A percentile compares a stretch with the other conserved stretches of the same genome.
phyloP scores from a whole-genome alignment of 1,140 invertebrate genomes.

The Ridgeia piscesae region DNA sequence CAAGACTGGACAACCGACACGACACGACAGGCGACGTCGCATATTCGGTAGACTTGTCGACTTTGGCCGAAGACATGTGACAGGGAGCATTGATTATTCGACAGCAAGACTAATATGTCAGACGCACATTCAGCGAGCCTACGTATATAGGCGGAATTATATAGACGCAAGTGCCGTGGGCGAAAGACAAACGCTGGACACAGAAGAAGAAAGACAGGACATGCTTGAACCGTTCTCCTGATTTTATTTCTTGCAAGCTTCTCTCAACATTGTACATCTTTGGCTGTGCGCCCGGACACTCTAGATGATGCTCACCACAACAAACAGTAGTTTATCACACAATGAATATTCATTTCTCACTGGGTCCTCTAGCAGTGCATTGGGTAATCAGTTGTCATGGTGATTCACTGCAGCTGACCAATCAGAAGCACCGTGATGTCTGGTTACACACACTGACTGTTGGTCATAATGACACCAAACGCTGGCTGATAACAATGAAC shows the following conservation, averaged over 20 bases:
- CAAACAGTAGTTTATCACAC: background rate
- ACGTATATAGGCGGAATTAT: background rate
- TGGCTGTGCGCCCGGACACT: background rate
- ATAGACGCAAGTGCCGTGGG: background rate
- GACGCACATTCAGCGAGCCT: no score
- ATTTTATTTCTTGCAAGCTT: constrained; percentile 6
- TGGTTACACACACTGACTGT: background rate
- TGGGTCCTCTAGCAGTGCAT: background rate
- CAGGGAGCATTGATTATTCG: background rate
- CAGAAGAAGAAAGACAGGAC: background rate
- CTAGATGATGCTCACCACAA: background rate
- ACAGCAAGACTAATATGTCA: background rate
- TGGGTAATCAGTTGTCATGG: background rate
- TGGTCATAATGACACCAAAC: background rate
- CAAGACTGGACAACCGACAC: background rate
- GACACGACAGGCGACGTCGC: background rate
- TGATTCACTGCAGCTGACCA: background rate
- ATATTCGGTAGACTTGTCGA: background rate
- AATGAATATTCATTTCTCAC: background rate
- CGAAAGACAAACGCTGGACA: background rate
- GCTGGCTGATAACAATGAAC: background rate
- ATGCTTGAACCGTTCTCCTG: background rate
- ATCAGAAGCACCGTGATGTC: background rate
- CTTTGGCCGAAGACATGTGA: background rate
- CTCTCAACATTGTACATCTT: background rate